Evolutionary conservation across 2,888 invertebrate species (phyloP).

Genomic region (Eurytoma adleriae): DNA sequence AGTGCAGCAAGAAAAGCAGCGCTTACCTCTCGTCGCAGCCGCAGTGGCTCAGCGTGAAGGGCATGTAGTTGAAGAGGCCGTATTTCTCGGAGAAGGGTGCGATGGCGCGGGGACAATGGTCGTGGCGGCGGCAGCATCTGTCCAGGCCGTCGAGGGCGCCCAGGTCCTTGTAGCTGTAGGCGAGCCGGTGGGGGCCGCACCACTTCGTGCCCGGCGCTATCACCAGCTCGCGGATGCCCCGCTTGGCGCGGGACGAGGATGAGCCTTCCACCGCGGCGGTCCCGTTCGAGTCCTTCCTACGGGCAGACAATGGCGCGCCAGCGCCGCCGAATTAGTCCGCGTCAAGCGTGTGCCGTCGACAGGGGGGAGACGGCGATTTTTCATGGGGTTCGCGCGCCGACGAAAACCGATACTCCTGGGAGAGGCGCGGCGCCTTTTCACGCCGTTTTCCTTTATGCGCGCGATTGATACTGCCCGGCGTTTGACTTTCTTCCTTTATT

Average conservation of each 20-base stretch:
- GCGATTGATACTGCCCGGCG: not conserved
- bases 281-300: slow-evolving; percentile 76
- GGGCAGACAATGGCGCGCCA: slow-evolving; percentile 10
- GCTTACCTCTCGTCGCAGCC: slow-evolving; percentile 91
- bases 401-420: slow-evolving; percentile 52
- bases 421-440: slow-evolving; percentile 16
- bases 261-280: not conserved
- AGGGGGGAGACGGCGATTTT: slow-evolving; percentile 44
- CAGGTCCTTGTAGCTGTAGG: slow-evolving; percentile 87
- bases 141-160: slow-evolving; percentile 91
- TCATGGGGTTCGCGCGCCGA: slow-evolving; percentile 28
- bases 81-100: slow-evolving; percentile 89
- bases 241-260: slow-evolving; percentile 30
- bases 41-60: slow-evolving; percentile 94
- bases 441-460: slow-evolving; percentile 18
- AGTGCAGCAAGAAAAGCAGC: not conserved
- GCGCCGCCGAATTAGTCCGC: slow-evolving; percentile 38
- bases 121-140: slow-evolving; percentile 90
- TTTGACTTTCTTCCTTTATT: slow-evolving; percentile 1
- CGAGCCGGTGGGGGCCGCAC: slow-evolving; percentile 93
- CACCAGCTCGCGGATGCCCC: slow-evolving; percentile 79
- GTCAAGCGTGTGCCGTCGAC: not conserved
- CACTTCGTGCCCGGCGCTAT: slow-evolving; percentile 94
- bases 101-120: slow-evolving; percentile 91
- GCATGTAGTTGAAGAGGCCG: slow-evolving; percentile 91